phyloP scores from a whole-genome alignment of 1,140 invertebrate genomes.

The Apis florea region DNA sequence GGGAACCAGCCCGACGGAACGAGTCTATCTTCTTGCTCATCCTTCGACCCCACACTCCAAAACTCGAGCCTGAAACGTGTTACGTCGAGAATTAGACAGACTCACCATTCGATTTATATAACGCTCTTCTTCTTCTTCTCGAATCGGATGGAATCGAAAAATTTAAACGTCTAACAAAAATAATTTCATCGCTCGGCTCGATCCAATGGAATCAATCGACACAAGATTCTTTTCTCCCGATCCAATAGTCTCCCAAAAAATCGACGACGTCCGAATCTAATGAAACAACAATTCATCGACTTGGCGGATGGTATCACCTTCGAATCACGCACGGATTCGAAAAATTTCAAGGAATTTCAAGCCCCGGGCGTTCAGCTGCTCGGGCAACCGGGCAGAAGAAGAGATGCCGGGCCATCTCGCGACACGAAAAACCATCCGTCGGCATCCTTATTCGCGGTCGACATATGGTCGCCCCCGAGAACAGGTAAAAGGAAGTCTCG shows the following conservation, averaged over 20 bases:
- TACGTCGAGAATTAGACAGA: no score
- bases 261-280: not conserved
- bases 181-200: no score
- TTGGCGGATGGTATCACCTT: not conserved
- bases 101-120: no score
- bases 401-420: slow-evolving; percentile 46
- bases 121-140: no score
- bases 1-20: slow-evolving; percentile 85
- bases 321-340: not conserved
- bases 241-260: no score
- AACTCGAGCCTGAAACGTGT: slow-evolving; percentile 81
- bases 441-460: slow-evolving; percentile 57
- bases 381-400: slow-evolving; percentile 19
- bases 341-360: slow-evolving; percentile 11
- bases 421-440: slow-evolving; percentile 53
- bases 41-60: slow-evolving; percentile 88
- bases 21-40: slow-evolving; percentile 90
- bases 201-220: no score
- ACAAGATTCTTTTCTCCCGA: no score
- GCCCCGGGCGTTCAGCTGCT: not conserved
- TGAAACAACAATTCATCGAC: not conserved
- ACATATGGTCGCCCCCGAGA: slow-evolving; percentile 65
- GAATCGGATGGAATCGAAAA: no score
- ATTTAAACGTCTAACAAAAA: no score
- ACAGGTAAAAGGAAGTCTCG: slow-evolving; percentile 15